Conservation (phyloP, 2,797 vertebrate genomes). For the Ptychadena robeensis region DNA sequence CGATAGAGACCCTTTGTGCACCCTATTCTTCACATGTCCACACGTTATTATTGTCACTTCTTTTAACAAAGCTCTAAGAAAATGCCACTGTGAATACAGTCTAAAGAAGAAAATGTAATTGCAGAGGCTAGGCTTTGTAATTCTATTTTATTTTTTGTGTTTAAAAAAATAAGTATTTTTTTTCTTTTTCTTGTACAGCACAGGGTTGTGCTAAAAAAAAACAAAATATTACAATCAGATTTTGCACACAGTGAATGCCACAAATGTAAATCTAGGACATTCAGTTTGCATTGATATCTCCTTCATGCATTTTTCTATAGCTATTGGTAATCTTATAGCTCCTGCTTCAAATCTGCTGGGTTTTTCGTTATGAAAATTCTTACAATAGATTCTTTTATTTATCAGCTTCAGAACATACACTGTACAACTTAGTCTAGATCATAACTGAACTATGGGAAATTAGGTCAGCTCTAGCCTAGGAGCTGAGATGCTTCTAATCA, state of each 20-base stretch:
- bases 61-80: too few species aligned
- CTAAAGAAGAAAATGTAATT: too few species aligned
- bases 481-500: background rate
- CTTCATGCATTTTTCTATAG: background rate
- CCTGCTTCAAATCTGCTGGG: background rate
- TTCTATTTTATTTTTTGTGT: too few species aligned
- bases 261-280: background rate
- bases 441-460: background rate
- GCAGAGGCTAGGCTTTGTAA: too few species aligned
- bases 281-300: background rate
- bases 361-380: background rate
- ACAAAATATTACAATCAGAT: background rate
- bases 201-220: background rate
- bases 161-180: too few species aligned
- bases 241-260: background rate
- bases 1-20: too few species aligned
- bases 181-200: too few species aligned
- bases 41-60: too few species aligned
- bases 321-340: background rate
- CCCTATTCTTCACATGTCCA: too few species aligned
- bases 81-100: too few species aligned
- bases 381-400: background rate
- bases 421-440: background rate
- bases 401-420: background rate
- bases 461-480: constrained; percentile 5